phyloP scores from a whole-genome alignment of 2,888 invertebrate species.

The Dorcus parallelipipedus region DNA sequence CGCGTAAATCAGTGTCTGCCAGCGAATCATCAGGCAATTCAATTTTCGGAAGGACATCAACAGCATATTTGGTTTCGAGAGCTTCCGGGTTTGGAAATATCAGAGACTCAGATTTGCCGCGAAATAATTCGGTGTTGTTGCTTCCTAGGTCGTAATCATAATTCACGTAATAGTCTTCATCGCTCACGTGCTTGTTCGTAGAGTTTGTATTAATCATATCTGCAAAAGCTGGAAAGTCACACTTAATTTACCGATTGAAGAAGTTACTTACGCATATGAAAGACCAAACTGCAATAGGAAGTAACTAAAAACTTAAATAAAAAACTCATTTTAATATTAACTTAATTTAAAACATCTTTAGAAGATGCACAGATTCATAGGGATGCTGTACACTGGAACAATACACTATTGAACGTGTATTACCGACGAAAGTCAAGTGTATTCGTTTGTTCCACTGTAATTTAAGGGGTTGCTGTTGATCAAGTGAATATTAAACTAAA shows the following conservation, averaged over 20 bases:
- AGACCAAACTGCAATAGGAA: not conserved
- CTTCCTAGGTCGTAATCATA: slow-evolving; percentile 44
- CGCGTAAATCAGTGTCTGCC: slow-evolving; percentile 63
- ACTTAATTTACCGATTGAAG: not conserved
- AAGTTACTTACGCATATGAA: slow-evolving; percentile 9
- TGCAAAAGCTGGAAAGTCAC: not conserved
- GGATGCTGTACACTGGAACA: slow-evolving; percentile 33
- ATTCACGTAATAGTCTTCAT: slow-evolving; percentile 45
- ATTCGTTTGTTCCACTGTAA: slow-evolving; percentile 20
- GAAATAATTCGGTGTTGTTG: slow-evolving; percentile 33
- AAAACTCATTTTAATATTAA: slow-evolving; percentile 9
- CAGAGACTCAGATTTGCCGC: slow-evolving; percentile 39
- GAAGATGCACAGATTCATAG: slow-evolving; percentile 26
- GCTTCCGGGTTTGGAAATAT: slow-evolving; percentile 45
- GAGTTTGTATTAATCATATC: slow-evolving; percentile 28
- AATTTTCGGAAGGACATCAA: slow-evolving; percentile 51
- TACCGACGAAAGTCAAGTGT: not conserved
- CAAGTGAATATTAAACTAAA: not conserved
- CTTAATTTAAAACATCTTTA: slow-evolving; percentile 2
- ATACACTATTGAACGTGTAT: not conserved
- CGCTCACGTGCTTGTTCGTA: slow-evolving; percentile 33
- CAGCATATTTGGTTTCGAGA: slow-evolving; percentile 43
- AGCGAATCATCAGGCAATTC: slow-evolving; percentile 62
- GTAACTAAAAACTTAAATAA: slow-evolving; percentile 7
- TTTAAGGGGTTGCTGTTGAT: slow-evolving; percentile 1